These are phyloP conservation scores for Tetranychus piercei DNA, from an alignment of 2,888 invertebrate genomes.

Conservation along the genomic window DNA sequence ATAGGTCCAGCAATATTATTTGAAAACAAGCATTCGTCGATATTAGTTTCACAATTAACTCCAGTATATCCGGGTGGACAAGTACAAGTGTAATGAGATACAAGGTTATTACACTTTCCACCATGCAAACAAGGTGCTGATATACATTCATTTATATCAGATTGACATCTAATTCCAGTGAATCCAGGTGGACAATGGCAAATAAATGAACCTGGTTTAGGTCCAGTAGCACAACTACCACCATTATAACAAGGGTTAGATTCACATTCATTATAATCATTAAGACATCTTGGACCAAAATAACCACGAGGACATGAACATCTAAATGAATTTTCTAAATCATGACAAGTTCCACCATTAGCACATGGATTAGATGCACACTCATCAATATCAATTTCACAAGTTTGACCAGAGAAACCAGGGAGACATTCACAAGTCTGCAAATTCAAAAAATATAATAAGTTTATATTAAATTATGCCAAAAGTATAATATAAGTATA, in stretches of 20 bases:
- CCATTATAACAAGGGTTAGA: slow-evolving; percentile 81
- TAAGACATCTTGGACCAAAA: slow-evolving; percentile 78
- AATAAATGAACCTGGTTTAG: slow-evolving; percentile 54
- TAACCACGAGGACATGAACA: slow-evolving; percentile 76
- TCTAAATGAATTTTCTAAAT: slow-evolving; percentile 84
- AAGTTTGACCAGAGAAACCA: slow-evolving; percentile 50
- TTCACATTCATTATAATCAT: slow-evolving; percentile 81
- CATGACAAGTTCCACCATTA: slow-evolving; percentile 76
- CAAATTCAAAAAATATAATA: not conserved
- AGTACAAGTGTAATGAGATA: slow-evolving; percentile 61
- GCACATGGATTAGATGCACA: slow-evolving; percentile 63
- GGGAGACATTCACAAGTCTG: slow-evolving; percentile 63
- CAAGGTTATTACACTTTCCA: slow-evolving; percentile 50
- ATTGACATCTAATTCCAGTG: slow-evolving; percentile 55
- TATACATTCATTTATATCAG: slow-evolving; percentile 62
- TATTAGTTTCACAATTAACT: slow-evolving; percentile 49
- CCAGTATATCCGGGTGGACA: slow-evolving; percentile 61
- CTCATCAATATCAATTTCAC: slow-evolving; percentile 75
- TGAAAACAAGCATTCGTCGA: slow-evolving; percentile 49
- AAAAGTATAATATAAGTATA: slow-evolving; percentile 37
- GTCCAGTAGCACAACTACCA: slow-evolving; percentile 45
- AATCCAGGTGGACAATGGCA: slow-evolving; percentile 47
- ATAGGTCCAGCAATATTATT: not conserved
- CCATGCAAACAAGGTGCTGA: slow-evolving; percentile 68
- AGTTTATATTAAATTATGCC: slow-evolving; percentile 74